Evolutionary conservation across 2,797 vertebrate species (phyloP).

Genomic region (Pantherophis alleghaniensis): DNA sequence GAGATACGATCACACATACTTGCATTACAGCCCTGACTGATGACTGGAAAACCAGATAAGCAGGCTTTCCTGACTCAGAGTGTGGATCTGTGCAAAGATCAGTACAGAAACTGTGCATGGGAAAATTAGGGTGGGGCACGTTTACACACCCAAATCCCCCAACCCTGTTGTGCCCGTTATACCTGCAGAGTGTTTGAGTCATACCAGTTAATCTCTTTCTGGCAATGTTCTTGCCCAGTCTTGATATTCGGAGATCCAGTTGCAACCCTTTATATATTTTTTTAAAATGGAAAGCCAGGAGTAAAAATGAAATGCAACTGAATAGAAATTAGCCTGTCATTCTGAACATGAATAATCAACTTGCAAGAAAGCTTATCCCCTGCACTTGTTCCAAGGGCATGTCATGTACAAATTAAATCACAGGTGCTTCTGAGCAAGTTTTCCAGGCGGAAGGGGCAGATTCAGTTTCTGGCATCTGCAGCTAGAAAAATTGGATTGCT

Average conservation of each 20-base stretch:
- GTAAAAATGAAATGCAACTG: background rate
- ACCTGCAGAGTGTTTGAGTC: background rate
- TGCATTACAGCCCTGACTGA: background rate
- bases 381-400: background rate
- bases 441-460: background rate
- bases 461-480: background rate
- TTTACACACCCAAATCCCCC: background rate
- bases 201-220: background rate
- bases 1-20: background rate
- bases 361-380: background rate
- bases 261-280: background rate
- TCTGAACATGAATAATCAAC: background rate
- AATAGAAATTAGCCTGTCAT: background rate
- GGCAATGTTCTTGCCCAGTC: background rate
- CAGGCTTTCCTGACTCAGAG: background rate
- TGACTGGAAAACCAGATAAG: background rate
- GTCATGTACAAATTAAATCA: background rate
- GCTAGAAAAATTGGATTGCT: background rate
- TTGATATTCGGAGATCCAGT: background rate
- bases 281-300: background rate
- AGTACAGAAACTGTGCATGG: background rate
- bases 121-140: background rate
- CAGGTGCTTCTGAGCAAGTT: background rate
- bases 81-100: background rate
- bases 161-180: background rate